Conservation (phyloP, 2,888 invertebrate genomes). For the Hydraecia micacea region DNA sequence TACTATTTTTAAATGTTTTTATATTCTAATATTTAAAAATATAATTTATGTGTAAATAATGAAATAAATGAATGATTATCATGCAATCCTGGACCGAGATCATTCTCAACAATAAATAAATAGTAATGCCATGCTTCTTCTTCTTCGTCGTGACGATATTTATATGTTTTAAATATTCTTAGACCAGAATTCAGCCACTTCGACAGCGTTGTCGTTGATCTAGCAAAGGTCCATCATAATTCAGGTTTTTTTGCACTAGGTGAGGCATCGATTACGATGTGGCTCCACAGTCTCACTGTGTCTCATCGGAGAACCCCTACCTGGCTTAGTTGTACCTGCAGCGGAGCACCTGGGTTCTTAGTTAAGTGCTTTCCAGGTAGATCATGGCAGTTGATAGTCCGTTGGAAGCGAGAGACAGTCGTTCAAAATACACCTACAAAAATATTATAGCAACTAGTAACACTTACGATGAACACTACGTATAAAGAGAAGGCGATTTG, state of each 20-base stretch:
- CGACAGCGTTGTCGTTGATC: not conserved
- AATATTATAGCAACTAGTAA: constrained; percentile 42
- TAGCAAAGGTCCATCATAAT: not conserved
- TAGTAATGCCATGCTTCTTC: too few relatives aligned
- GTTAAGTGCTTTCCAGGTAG: not conserved
- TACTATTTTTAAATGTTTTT: too few relatives aligned
- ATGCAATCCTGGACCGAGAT: not conserved
- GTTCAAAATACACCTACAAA: constrained; percentile 1
- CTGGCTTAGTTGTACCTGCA: not conserved
- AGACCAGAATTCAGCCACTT: not conserved
- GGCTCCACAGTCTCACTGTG: too few relatives aligned
- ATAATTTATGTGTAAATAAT: too few relatives aligned
- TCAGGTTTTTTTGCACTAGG: not conserved
- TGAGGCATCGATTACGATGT: not conserved
- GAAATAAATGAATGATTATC: too few relatives aligned
- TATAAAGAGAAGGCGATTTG: constrained; percentile 92
- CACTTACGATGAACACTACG: constrained; percentile 90
- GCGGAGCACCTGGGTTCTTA: not conserved
- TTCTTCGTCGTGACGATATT: too few relatives aligned
- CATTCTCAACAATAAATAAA: not conserved
- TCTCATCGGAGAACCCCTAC: not conserved
- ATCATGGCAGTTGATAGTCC: not conserved
- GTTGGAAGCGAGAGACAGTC: not conserved
- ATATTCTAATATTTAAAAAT: too few relatives aligned
- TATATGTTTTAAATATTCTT: not conserved